phyloP scores from a whole-genome alignment of 2,113 vertebrate genomes.

The Caracal caracal region DNA sequence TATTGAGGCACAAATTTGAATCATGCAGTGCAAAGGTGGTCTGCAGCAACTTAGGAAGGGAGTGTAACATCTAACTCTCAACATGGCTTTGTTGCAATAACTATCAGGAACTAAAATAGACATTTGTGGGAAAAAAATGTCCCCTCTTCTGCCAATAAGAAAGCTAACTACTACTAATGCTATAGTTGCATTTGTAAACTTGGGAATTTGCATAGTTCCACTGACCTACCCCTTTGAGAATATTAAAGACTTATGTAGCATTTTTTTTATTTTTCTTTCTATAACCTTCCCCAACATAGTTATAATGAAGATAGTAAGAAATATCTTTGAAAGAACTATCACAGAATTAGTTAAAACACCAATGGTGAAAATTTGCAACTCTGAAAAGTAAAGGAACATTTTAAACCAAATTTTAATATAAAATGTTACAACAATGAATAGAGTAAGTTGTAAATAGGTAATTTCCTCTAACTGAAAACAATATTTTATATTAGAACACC shows the following conservation, averaged over 20 bases:
- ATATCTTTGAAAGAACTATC: slow-evolving; percentile 23
- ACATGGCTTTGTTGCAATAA: background rate
- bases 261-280: background rate
- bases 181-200: background rate
- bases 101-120: background rate
- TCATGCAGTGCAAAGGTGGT: slow-evolving; percentile 2
- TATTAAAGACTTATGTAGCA: background rate
- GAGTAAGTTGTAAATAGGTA: slow-evolving; percentile 14
- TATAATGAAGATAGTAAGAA: slow-evolving; percentile 35
- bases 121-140: background rate
- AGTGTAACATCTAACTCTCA: background rate
- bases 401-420: slow-evolving; percentile 56
- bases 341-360: background rate
- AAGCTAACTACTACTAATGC: background rate
- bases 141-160: background rate
- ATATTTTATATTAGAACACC: slow-evolving; percentile 45
- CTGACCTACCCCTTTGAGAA: background rate
- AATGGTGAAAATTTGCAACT: slow-evolving; percentile 23
- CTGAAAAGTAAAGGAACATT: slow-evolving; percentile 39
- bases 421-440: slow-evolving; percentile 45
- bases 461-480: slow-evolving; percentile 52
- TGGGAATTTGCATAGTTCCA: background rate
- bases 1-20: background rate
- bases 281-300: slow-evolving; percentile 44
- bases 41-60: background rate